A percentile compares a stretch with the other conserved stretches of the same genome.
Conservation (phyloP, 2,888 invertebrate genomes). For the Agrochola macilenta region DNA sequence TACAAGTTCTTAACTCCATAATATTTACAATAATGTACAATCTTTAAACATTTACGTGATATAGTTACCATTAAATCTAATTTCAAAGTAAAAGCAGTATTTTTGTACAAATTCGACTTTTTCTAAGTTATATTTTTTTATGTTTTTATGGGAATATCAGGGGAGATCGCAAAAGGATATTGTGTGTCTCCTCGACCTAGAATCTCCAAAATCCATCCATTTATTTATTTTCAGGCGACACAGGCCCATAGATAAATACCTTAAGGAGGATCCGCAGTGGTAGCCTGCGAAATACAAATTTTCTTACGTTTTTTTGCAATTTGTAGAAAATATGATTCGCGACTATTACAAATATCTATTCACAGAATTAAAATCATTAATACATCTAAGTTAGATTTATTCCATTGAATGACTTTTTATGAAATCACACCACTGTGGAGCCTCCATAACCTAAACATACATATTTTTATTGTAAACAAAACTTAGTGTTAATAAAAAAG, state of each 20-base stretch:
- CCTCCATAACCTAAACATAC: too few relatives aligned
- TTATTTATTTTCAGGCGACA: not conserved
- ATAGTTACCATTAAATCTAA: conserved; percentile 11
- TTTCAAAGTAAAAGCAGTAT: conserved; percentile 4
- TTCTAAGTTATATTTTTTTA: not conserved
- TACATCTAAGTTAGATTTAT: too few relatives aligned
- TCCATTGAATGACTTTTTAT: too few relatives aligned
- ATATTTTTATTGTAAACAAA: too few relatives aligned
- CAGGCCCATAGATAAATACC: not conserved
- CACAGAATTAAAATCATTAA: too few relatives aligned
- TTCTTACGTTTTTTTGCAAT: too few relatives aligned
- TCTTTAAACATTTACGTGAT: conserved; percentile 14
- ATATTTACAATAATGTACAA: conserved; percentile 67
- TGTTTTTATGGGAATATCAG: not conserved
- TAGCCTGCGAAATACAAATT: too few relatives aligned
- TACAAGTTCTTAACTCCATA: conserved; percentile 49
- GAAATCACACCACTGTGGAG: too few relatives aligned
- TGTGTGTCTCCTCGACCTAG: conserved; percentile 39
- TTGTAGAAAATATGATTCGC: too few relatives aligned
- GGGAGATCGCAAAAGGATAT: conserved; percentile 34
- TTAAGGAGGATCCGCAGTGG: too few relatives aligned
- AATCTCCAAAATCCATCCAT: not conserved
- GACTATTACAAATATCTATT: too few relatives aligned
- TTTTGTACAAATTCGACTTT: not conserved
- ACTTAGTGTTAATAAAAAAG: not conserved